Percentiles rank a stretch among this genome's conserved stretches.
Evolutionary conservation across 2,797 vertebrate species (phyloP).

Genomic region (Pachyuromys duprasi): DNA sequence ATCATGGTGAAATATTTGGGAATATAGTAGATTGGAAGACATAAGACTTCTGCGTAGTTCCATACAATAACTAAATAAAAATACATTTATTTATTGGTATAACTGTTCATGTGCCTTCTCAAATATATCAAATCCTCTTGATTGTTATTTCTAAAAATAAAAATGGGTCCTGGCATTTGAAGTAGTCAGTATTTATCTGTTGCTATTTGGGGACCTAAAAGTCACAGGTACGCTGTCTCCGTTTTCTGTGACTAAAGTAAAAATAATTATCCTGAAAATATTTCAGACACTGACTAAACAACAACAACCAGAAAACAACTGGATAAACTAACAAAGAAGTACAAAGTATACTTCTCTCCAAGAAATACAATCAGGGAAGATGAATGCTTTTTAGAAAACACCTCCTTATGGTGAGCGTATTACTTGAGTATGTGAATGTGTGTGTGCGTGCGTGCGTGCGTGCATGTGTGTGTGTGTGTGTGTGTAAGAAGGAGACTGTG

Average conservation of each 20-base stretch:
- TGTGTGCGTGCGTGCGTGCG: background rate
- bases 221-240: background rate
- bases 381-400: background rate
- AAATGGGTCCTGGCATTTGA: background rate
- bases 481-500: background rate
- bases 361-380: background rate
- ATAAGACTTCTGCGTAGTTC: background rate
- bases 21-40: background rate
- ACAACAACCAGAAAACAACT: no score
- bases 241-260: background rate
- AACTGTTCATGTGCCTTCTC: background rate
- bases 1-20: background rate
- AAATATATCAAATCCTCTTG: background rate
- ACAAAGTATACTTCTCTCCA: background rate
- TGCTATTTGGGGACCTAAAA: background rate
- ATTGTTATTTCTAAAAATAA: conserved; percentile 23
- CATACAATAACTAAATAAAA: background rate
- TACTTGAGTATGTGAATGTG: background rate
- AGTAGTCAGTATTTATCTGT: background rate
- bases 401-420: background rate
- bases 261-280: background rate
- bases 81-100: background rate
- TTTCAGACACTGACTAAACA: background rate
- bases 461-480: background rate
- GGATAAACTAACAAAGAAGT: background rate